Percentiles rank a stretch among this genome's conserved stretches.
phyloP scores from a whole-genome alignment of 2,797 vertebrate genomes.

The Microctenopoma stevenorrisi region DNA sequence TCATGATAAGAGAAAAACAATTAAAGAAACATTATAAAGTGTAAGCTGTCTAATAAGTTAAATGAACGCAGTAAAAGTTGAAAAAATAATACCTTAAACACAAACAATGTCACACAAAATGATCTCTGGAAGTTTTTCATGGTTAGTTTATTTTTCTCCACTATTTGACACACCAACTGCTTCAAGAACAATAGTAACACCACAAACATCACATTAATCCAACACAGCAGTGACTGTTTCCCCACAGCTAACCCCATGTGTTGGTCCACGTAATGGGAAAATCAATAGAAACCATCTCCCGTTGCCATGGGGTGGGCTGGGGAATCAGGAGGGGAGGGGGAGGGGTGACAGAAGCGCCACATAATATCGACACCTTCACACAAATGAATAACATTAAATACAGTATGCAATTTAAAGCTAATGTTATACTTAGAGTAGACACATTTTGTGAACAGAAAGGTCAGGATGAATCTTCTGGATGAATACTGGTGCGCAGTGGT shows the following conservation, averaged over 20 bases:
- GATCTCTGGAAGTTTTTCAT: conserved; percentile 32
- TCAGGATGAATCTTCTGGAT: conserved; percentile 29
- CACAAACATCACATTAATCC: conserved; percentile 82
- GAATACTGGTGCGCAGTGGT: conserved; percentile 53
- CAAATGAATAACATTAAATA: conserved; percentile 71
- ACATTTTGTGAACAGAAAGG: conserved; percentile 64
- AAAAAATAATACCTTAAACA: not conserved
- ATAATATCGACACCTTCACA: conserved; percentile 73
- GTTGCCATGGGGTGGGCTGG: conserved; percentile 39
- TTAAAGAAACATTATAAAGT: no score
- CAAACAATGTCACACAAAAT: conserved; percentile 26
- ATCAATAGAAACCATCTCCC: conserved; percentile 50
- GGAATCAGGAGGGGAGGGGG: conserved; percentile 28
- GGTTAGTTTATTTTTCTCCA: conserved; percentile 80
- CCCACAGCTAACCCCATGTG: conserved; percentile 49
- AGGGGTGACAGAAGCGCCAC: conserved; percentile 71
- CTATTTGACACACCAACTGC: conserved; percentile 89
- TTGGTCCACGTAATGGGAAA: conserved; percentile 55
- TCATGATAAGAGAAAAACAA: no score
- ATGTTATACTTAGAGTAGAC: conserved; percentile 72
- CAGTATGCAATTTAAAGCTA: conserved; percentile 72
- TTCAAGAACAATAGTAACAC: conserved; percentile 84
- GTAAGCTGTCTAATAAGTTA: no score
- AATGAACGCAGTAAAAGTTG: no score
- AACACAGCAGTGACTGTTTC: conserved; percentile 77